phyloP scores from a whole-genome alignment of 2,113 vertebrate species.

The Lontra canadensis region DNA sequence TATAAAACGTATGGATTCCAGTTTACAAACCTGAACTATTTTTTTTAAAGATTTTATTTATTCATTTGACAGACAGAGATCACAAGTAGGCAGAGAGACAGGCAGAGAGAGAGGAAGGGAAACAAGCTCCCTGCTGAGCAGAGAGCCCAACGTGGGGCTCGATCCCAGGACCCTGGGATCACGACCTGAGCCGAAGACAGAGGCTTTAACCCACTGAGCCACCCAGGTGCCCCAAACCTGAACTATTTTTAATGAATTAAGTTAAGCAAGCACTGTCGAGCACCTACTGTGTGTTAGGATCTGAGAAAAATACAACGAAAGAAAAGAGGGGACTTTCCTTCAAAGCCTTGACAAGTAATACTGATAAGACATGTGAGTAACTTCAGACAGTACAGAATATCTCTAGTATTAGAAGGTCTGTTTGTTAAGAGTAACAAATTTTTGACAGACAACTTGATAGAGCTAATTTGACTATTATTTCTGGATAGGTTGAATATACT shows the following conservation, averaged over 20 bases:
- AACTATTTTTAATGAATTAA: conserved; percentile 39
- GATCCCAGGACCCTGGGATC: no score
- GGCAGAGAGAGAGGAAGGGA: no score
- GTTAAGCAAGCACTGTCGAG: neutral
- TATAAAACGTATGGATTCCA: neutral
- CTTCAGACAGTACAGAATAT: neutral
- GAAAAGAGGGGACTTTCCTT: neutral
- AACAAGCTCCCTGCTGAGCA: no score
- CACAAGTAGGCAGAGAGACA: no score
- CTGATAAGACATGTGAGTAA: neutral
- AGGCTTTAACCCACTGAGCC: no score
- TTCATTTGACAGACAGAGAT: no score
- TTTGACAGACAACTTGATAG: neutral
- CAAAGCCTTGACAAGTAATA: neutral
- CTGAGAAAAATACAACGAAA: neutral
- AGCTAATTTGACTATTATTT: neutral
- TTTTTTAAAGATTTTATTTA: neutral
- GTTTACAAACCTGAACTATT: neutral
- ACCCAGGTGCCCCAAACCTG: neutral
- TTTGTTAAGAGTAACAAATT: neutral
- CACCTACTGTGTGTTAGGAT: neutral
- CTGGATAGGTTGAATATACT: neutral
- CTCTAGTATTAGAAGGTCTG: neutral
- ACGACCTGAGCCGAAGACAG: no score
- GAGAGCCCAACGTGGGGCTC: no score